phyloP scores from a whole-genome alignment of 2,888 invertebrate species.

The Acleris holmiana region DNA sequence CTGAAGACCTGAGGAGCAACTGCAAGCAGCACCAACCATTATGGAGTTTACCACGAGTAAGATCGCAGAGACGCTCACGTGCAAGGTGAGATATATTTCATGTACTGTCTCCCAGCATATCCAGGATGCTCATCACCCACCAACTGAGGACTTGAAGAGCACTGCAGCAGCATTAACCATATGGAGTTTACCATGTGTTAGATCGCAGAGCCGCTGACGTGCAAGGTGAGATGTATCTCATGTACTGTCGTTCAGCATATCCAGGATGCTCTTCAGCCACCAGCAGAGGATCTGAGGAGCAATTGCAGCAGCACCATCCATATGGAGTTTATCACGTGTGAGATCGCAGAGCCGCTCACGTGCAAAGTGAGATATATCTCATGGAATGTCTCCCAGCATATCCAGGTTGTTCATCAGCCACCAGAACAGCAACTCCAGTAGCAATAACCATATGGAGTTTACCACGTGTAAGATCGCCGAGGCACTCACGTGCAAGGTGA shows the following conservation, averaged over 20 bases:
- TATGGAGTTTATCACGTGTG: conserved; percentile 91
- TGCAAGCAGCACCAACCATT: conserved; percentile 87
- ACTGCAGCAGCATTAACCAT: conserved; percentile 87
- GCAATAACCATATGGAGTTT: conserved; percentile 85
- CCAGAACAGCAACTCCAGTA: conserved; percentile 86
- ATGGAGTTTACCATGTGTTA: conserved; percentile 92
- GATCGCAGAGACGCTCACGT: conserved; percentile 90
- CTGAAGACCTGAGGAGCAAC: conserved; percentile 85
- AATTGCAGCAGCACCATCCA: conserved; percentile 87
- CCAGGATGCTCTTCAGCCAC: conserved; percentile 81
- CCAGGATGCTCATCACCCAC: conserved; percentile 81
- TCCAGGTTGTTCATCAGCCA: conserved; percentile 82
- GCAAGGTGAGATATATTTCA: conserved; percentile 81
- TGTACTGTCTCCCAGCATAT: conserved; percentile 76
- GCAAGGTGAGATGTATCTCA: conserved; percentile 81
- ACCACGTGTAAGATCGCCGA: no score
- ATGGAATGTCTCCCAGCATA: conserved; percentile 71
- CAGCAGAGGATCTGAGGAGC: conserved; percentile 85
- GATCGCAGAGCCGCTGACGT: conserved; percentile 90
- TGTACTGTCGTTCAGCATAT: conserved; percentile 74
- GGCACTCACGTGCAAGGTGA: conserved; percentile 91
- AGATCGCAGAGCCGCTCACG: conserved; percentile 89
- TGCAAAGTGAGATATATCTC: conserved; percentile 80
- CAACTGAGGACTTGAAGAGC: conserved; percentile 85
- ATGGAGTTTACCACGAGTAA: conserved; percentile 92